Conservation (phyloP, 2,113 vertebrate species). For the Sceloporus undulatus region DNA sequence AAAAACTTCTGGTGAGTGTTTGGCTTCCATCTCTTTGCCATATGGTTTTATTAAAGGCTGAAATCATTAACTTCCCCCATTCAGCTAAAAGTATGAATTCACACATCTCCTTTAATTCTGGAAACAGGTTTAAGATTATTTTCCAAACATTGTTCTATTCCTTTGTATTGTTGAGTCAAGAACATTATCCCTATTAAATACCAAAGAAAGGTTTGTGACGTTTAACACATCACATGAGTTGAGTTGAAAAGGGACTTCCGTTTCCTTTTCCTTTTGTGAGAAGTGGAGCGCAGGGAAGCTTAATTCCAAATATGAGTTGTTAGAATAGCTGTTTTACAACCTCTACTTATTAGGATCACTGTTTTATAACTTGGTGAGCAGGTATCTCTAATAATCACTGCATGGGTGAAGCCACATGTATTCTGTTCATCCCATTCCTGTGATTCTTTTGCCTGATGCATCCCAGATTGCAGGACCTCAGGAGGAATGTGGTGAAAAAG, state of each 20-base stretch:
- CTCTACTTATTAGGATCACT: background rate
- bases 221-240: background rate
- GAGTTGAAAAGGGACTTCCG: background rate
- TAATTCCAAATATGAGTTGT: too few species aligned
- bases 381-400: background rate
- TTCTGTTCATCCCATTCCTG: background rate
- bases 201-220: background rate
- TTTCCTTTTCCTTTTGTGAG: background rate
- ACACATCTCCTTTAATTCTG: background rate
- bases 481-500: background rate
- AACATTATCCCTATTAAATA: background rate
- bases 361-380: background rate
- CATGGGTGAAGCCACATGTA: background rate
- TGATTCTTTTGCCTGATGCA: background rate
- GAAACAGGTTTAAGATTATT: background rate
- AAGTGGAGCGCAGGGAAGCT: background rate
- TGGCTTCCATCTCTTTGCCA: background rate
- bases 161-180: background rate
- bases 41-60: background rate
- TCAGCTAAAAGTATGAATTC: background rate
- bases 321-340: too few species aligned
- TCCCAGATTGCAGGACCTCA: background rate
- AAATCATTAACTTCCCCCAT: background rate
- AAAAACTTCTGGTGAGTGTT: slow-evolving; percentile 67
- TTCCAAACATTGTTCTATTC: background rate